Base-by-base conservation (phyloP, 2,797 vertebrate species). In the Orientallactaga sibirica region DNA sequence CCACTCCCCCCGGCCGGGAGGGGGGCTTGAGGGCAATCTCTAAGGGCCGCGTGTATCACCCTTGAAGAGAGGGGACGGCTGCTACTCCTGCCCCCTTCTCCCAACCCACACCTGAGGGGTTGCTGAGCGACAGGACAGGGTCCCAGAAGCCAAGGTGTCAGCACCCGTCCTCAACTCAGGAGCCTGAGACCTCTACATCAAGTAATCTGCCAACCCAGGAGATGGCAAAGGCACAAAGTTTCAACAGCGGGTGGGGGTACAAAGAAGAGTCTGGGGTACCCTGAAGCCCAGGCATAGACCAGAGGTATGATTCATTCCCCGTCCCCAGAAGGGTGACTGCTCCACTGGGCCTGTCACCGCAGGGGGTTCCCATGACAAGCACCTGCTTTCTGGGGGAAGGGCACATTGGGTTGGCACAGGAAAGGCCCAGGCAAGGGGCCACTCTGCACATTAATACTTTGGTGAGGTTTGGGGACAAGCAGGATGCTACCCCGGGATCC, bases 181-280 rank as follows among this genome's bases (percentile, higher is more conserved):
- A 78, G 55, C 82, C 83, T 73, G 27, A 94, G 88, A 96, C 95
- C 62, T 89, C 90, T 97, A 95, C 93, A 96, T 95, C 92, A 94
- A 95, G 43, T 93, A 92, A 92, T 94, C 78, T 93, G 92, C 88
- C 89, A 93, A 97, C 95, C 93, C 91, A 95, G 71, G 62, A 97
- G 86, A 94, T 93, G 86, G 97, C 95, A 94, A 97, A 97, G 96
- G 97, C 97, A 97, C 96, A 88, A 97, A 86, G 86, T 96, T 95
- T 66, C 93, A 92, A 96, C 84, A 73, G 62, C 33, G 33, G 7
- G 70, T 24, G 33, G 33, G 33, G 25, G 20, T 75, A 43, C 33
- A 89, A 87, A 43, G 68, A 94, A 62, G 75, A 64, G 33, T 62
- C 83, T 86, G 80, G 74, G 86, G 73, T 68, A 79, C 86, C 91